Conservation (phyloP, 2,113 vertebrate species). For the Microtus ochrogaster region DNA sequence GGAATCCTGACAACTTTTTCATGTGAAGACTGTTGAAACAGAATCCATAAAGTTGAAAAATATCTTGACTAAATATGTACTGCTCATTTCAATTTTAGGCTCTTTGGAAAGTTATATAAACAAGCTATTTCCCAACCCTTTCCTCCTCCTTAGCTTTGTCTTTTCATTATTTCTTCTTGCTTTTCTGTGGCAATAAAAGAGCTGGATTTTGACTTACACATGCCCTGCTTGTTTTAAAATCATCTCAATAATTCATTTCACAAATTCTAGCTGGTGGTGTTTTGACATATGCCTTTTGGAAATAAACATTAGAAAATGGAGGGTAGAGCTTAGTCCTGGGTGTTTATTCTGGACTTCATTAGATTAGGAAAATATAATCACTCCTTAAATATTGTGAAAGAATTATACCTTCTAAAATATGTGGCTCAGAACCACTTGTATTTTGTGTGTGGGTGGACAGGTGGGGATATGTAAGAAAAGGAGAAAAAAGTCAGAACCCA, state of each 20-base stretch:
- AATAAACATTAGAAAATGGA: neutral
- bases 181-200: conserved; percentile 50
- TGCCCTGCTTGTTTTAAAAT: conserved; percentile 65
- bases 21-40: neutral
- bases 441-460: conserved; percentile 81
- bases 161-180: neutral
- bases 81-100: neutral
- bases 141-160: neutral
- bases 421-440: conserved; percentile 78
- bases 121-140: neutral
- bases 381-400: conserved; percentile 77
- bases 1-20: conserved; percentile 32
- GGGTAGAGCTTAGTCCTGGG: neutral
- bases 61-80: neutral
- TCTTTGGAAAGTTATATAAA: neutral
- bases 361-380: conserved; percentile 73
- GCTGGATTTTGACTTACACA: conserved; percentile 22
- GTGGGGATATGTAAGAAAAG: conserved; percentile 74
- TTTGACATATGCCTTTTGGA: conserved; percentile 57
- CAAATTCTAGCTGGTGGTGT: conserved; percentile 25
- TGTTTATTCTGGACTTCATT: conserved; percentile 57
- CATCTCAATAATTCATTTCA: conserved; percentile 52
- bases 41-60: conserved; percentile 12
- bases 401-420: conserved; percentile 76
- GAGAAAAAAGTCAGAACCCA: conserved; percentile 47